Percentiles rank a stretch among this genome's conserved stretches.
These are phyloP conservation scores for Silurus meridionalis DNA, from an alignment of 2,113 vertebrate species.

Conservation along the genomic window DNA sequence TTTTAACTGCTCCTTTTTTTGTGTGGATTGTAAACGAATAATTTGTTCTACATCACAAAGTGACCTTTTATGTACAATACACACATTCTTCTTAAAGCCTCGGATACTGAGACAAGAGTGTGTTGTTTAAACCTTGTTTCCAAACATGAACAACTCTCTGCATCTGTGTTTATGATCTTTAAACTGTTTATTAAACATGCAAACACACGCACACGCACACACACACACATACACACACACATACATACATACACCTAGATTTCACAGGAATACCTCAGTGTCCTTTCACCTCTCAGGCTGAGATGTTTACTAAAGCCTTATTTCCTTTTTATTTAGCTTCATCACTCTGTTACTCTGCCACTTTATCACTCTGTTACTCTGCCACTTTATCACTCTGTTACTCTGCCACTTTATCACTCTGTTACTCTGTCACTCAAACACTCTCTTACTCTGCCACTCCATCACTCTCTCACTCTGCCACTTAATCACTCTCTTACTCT, in stretches of 20 bases:
- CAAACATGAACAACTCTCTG: slow-evolving; percentile 18
- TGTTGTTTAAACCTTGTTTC: slow-evolving; percentile 35
- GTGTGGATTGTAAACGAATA: neutral
- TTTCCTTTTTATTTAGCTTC: too few relatives aligned
- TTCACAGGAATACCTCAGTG: neutral
- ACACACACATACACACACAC: slow-evolving; percentile 35
- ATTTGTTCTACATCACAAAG: neutral
- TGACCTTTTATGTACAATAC: slow-evolving; percentile 30
- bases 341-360: too few relatives aligned
- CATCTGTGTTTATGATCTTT: slow-evolving; percentile 35
- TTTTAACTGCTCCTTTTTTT: neutral
- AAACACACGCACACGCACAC: slow-evolving; percentile 38
- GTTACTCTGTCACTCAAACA: too few relatives aligned
- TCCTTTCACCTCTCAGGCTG: neutral
- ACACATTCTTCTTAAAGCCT: neutral
- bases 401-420: too few relatives aligned
- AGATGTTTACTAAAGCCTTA: too few relatives aligned
- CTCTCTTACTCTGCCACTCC: too few relatives aligned
- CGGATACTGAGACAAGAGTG: slow-evolving; percentile 34
- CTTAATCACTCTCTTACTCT: too few relatives aligned
- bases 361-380: too few relatives aligned
- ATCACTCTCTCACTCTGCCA: too few relatives aligned
- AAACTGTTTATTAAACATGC: slow-evolving; percentile 34
- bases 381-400: too few relatives aligned
- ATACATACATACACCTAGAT: slow-evolving; percentile 42